Evolutionary conservation across 2,797 vertebrate genomes (phyloP), one percentile per base, ranked within the genome.

Genomic region (Morelia viridis): DNA sequence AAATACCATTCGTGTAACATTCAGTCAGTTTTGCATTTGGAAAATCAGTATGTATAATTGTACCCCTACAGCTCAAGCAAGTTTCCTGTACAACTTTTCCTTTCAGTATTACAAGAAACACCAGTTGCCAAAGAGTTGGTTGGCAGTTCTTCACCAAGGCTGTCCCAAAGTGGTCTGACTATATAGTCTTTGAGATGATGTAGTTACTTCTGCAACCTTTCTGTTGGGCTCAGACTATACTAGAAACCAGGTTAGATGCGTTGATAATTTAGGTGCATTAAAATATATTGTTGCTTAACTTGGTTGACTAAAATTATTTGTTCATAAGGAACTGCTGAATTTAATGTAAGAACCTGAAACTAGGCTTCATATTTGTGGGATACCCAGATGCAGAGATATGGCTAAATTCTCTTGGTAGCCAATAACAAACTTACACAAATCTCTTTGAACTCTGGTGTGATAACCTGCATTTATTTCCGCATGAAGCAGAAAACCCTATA

Each of bases 401-500:
- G 58, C 28, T 35, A 15, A 92, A 15, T 31, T 0, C 0, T 0
- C 0, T 0, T 0, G 93, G 68, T 88, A 89, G 84, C 86, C 91
- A 64, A 9, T 93, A 93, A 88, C 0, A 0, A 17, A 24, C 65
- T n/a, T 87, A n/a, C 56, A 58, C 0, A 60, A 17, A 50, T 57
- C 35, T 13, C 64, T 91, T 87, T 91, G 58, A 71, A 71, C 53
- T 5, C 90, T 24, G 22, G 13, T 71, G 5, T 50, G 61, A 65
- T 90, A 85, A 46, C 26, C 92, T 17, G 15, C 41, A 84, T 89
- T 60, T 95, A 26, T 93, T 90, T 92, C 83, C 92, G 71, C 61
- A n/a, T 91, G 93, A 90, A 35, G 41, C 2, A 84, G 35, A 0
- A 17, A 89, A 80, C 10, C 19, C 88, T 91, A 5, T 88, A 1